Evolutionary conservation across 1,140 invertebrate genomes (phyloP).

Genomic region (Aphis craccivora): DNA sequence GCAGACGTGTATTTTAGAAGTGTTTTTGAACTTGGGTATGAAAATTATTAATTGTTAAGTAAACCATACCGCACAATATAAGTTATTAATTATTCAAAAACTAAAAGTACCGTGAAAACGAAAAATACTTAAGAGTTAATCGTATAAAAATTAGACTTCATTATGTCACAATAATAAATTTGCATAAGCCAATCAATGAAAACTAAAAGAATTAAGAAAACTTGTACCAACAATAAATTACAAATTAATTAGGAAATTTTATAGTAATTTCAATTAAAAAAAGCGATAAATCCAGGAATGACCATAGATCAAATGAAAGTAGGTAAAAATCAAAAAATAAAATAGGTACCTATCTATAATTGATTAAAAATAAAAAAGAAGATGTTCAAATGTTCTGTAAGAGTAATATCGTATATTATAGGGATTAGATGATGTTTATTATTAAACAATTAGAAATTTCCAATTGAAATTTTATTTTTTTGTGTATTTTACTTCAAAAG

Average conservation of each 20-base stretch:
- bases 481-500: background rate
- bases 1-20: background rate
- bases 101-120: constrained; percentile 8
- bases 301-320: background rate
- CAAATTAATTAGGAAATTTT: background rate
- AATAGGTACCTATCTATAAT: background rate
- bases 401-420: background rate
- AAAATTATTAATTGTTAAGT: background rate
- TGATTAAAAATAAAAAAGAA: background rate
- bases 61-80: background rate
- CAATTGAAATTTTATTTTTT: background rate
- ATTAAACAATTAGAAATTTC: background rate
- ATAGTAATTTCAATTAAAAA: background rate
- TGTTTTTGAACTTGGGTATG: background rate
- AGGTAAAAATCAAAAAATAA: background rate
- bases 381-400: background rate
- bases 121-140: background rate
- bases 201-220: background rate
- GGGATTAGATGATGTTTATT: background rate
- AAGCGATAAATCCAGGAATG: background rate
- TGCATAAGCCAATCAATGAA: background rate
- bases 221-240: background rate
- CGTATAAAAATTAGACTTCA: background rate
- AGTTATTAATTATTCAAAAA: constrained; percentile 19
- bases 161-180: constrained; percentile 16